Conservation (phyloP, 1,140 invertebrate species). For the Caerostris extrusa region DNA sequence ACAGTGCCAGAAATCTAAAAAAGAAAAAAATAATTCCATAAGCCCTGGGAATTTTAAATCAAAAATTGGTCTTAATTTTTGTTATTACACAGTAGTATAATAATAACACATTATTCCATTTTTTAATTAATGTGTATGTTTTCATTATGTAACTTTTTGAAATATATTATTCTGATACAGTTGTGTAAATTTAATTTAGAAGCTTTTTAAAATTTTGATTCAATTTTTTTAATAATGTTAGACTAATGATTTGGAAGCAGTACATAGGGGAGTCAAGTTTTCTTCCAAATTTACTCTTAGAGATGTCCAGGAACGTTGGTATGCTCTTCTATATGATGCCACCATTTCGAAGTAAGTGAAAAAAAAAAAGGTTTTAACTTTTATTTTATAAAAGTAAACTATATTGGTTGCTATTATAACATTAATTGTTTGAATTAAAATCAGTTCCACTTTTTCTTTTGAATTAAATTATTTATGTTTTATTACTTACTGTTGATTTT, state of each 20-base stretch:
- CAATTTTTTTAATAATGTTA: conserved; percentile 80
- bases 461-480: neutral
- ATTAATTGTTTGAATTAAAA: neutral
- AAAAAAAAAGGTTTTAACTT: neutral
- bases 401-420: neutral
- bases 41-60: too few species aligned
- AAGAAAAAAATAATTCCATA: too few species aligned
- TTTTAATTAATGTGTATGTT: too few species aligned
- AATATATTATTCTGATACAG: too few species aligned
- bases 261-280: conserved; percentile 96
- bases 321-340: conserved; percentile 95
- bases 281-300: conserved; percentile 96
- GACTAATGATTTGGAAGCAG: conserved; percentile 92
- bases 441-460: neutral
- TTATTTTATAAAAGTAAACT: neutral
- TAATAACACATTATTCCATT: too few species aligned
- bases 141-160: too few species aligned
- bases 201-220: neutral
- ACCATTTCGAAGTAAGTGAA: conserved; percentile 83
- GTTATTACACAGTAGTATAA: too few species aligned
- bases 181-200: too few species aligned
- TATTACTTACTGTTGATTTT: neutral
- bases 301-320: conserved; percentile 97
- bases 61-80: too few species aligned
- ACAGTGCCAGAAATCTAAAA: too few species aligned